Conservation (phyloP, 2,888 invertebrate species). For the Amphipyra tragopoginis region DNA sequence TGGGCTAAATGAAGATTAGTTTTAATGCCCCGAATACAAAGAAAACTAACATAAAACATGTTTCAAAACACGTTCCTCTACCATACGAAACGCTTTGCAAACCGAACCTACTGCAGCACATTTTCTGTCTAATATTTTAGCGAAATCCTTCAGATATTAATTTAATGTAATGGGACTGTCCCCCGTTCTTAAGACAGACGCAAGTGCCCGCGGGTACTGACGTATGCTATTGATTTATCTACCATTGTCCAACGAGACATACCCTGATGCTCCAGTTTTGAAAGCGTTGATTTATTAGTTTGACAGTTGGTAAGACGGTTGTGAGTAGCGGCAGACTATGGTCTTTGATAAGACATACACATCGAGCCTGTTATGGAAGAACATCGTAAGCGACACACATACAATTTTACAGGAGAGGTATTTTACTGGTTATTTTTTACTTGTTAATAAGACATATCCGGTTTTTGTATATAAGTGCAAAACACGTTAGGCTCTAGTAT, state of each 20-base stretch:
- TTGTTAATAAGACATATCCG: too few species aligned
- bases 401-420: too few species aligned
- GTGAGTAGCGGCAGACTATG: neutral
- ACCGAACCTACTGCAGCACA: conserved; percentile 24
- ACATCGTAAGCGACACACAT: too few species aligned
- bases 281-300: conserved; percentile 49
- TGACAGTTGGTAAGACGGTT: conserved; percentile 14
- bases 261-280: conserved; percentile 42
- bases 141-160: conserved; percentile 81
- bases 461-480: too few species aligned
- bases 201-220: conserved; percentile 65
- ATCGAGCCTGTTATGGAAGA: too few species aligned
- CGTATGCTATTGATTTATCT: conserved; percentile 66
- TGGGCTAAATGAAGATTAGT: too few species aligned
- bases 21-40: too few species aligned
- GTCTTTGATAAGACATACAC: neutral
- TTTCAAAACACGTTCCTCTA: too few species aligned
- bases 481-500: too few species aligned
- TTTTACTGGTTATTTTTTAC: too few species aligned
- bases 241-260: conserved; percentile 47
- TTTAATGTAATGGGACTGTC: conserved; percentile 69
- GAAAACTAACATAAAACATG: too few species aligned
- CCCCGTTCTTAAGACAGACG: conserved; percentile 65
- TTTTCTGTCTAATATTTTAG: neutral
- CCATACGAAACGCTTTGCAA: neutral